Evolutionary conservation across 2,113 vertebrate species (phyloP).

Genomic region (Pleuronectes platessa): DNA sequence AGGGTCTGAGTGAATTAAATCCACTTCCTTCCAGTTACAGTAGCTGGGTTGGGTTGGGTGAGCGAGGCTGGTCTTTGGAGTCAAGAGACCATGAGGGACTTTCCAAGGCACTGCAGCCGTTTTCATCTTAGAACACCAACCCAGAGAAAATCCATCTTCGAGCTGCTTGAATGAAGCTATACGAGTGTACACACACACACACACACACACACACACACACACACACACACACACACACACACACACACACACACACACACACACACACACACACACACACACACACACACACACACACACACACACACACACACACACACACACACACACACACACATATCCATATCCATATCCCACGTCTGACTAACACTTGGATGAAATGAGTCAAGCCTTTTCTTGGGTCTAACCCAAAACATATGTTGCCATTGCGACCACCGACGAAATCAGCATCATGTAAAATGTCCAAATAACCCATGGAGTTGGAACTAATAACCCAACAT

Average conservation of each 20-base stretch:
- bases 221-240: not conserved
- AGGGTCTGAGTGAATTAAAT: slow-evolving; percentile 44
- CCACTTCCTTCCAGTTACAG: slow-evolving; percentile 33
- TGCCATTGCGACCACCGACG: not conserved
- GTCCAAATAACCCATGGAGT: not conserved
- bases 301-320: not conserved
- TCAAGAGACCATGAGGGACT: slow-evolving; percentile 54
- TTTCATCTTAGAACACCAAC: not conserved
- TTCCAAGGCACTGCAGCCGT: slow-evolving; percentile 45
- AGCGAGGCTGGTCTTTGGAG: slow-evolving; percentile 34
- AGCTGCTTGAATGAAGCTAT: slow-evolving; percentile 19
- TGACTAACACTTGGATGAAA: slow-evolving; percentile 15
- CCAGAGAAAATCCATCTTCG: slow-evolving; percentile 6
- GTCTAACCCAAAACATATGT: not conserved
- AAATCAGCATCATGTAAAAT: not conserved
- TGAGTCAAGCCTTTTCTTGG: slow-evolving; percentile 8
- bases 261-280: not conserved
- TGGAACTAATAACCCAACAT: no score
- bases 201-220: not conserved
- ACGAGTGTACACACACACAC: not conserved
- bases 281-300: not conserved
- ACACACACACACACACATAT: no score
- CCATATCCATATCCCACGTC: not conserved
- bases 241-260: not conserved
- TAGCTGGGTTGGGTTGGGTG: slow-evolving; percentile 40